phyloP scores from a whole-genome alignment of 1,140 invertebrate genomes.

The Nasonia longicornis region DNA sequence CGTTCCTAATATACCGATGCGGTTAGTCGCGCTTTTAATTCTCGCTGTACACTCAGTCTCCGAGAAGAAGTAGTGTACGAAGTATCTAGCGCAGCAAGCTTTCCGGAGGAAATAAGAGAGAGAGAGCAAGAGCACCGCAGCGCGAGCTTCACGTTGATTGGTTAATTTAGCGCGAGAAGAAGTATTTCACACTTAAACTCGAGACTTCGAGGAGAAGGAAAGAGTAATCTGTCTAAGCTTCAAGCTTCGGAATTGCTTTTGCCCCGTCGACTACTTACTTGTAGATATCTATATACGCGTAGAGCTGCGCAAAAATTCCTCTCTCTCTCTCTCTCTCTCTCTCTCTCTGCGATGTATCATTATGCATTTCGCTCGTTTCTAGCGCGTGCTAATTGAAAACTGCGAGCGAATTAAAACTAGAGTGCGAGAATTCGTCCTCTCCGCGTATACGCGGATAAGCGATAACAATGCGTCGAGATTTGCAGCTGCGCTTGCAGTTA shows the following conservation, averaged over 20 bases:
- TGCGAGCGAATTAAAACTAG: neutral
- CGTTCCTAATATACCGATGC: neutral
- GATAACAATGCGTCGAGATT: no score
- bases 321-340: no score
- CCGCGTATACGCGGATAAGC: no score
- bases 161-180: neutral
- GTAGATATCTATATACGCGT: no score
- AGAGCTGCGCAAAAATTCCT: no score
- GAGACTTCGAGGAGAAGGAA: neutral
- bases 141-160: neutral
- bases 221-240: constrained; percentile 1
- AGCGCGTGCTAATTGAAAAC: no score
- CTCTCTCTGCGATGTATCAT: no score
- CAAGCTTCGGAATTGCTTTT: neutral
- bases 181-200: constrained; percentile 3
- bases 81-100: neutral
- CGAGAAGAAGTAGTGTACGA: neutral
- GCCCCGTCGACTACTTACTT: no score
- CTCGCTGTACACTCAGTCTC: neutral
- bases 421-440: neutral
- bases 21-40: neutral
- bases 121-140: neutral
- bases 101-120: neutral
- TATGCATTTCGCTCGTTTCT: no score
- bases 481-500: no score